Percentiles rank a stretch among this genome's conserved stretches.
Conservation (phyloP, 2,113 vertebrate genomes). For the Mirounga angustirostris region DNA sequence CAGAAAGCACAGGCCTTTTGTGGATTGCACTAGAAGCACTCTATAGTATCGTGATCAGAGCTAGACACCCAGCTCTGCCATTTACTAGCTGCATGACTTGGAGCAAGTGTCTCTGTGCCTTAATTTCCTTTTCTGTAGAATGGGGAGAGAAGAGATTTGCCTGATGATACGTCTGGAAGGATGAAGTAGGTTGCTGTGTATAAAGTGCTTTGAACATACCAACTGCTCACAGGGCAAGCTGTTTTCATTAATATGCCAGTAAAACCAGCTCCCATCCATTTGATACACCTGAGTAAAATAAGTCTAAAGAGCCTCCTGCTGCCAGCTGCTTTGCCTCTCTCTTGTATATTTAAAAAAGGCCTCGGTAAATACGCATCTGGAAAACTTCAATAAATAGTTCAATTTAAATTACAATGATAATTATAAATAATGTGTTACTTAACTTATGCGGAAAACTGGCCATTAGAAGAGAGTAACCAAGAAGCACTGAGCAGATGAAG, state of each 20-base stretch:
- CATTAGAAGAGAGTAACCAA: background rate
- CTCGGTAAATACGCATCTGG: background rate
- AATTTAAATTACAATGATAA: background rate
- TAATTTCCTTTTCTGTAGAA: background rate
- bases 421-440: background rate
- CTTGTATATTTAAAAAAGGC: background rate
- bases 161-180: background rate
- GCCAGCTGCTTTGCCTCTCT: background rate
- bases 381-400: background rate
- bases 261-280: background rate
- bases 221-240: background rate
- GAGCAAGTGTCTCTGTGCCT: background rate
- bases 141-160: background rate
- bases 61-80: background rate
- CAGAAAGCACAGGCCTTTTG: background rate
- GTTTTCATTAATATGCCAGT: background rate
- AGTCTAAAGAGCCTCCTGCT: background rate
- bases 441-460: conserved; percentile 13
- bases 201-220: background rate
- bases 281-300: background rate
- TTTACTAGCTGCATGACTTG: background rate
- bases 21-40: background rate
- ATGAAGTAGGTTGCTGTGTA: background rate
- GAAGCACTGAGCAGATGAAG: background rate
- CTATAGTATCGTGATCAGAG: background rate